A percentile compares a stretch with the other conserved stretches of the same genome.
Conservation (phyloP, 2,888 invertebrate genomes). For the Cosmorhoe ocellata region DNA sequence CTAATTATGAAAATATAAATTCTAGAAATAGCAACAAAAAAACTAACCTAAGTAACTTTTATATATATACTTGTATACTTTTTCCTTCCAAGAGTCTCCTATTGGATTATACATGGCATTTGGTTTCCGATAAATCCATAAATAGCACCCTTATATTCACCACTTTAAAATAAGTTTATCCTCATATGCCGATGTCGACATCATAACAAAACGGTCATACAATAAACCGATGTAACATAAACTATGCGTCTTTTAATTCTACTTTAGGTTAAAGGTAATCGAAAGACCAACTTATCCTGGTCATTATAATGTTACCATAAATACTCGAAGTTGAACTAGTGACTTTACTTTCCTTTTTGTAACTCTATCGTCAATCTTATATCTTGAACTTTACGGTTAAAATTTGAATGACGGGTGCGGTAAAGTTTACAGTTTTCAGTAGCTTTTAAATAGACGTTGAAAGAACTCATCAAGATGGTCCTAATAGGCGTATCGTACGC, state of each 20-base stretch:
- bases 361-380: conserved; percentile 30
- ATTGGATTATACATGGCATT: conserved; percentile 67
- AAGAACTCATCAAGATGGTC: conserved; percentile 78
- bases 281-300: conserved; percentile 50
- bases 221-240: conserved; percentile 42
- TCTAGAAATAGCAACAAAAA: not conserved
- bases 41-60: no score
- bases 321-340: conserved; percentile 54
- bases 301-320: conserved; percentile 54
- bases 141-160: conserved; percentile 64
- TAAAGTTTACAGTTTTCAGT: conserved; percentile 39
- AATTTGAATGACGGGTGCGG: conserved; percentile 32
- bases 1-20: not conserved
- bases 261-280: conserved; percentile 11
- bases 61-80: no score
- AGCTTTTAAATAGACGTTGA: conserved; percentile 80
- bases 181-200: conserved; percentile 46
- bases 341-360: conserved; percentile 10
- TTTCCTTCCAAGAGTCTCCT: conserved; percentile 64
- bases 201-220: conserved; percentile 60
- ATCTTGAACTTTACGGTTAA: conserved; percentile 38
- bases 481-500: conserved; percentile 77
- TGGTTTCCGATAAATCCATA: conserved; percentile 65
- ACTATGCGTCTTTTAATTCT: conserved; percentile 25
- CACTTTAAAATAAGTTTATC: conserved; percentile 74